phyloP scores from a whole-genome alignment of 2,113 vertebrate genomes.

The Nipponia nippon region DNA sequence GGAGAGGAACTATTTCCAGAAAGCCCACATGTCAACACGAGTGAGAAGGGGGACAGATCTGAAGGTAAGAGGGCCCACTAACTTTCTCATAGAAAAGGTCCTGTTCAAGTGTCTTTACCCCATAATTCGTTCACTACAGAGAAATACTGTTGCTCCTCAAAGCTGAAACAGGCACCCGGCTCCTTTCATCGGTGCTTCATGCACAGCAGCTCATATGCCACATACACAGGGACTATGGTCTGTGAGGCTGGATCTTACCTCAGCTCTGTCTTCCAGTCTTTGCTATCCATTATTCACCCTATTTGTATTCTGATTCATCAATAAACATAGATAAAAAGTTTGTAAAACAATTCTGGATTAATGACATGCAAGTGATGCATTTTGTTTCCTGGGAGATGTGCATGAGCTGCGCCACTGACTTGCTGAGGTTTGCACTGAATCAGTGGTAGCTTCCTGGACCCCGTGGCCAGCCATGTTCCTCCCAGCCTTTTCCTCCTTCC shows the following conservation, averaged over 20 bases:
- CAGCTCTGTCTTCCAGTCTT: not conserved
- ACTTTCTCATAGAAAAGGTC: not conserved
- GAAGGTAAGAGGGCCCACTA: fast-evolving
- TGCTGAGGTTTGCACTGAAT: not conserved
- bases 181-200: not conserved
- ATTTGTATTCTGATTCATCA: not conserved
- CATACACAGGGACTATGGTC: fast-evolving
- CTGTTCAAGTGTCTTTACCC: not conserved
- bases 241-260: not conserved
- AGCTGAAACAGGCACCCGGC: not conserved
- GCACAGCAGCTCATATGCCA: fast-evolving
- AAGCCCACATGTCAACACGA: not conserved
- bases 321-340: not conserved
- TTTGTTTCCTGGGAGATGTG: not conserved
- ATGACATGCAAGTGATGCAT: too few relatives aligned
- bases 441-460: not conserved
- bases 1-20: not conserved
- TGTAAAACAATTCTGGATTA: not conserved
- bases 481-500: not conserved
- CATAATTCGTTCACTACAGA: not conserved
- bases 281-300: not conserved
- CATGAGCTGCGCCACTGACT: not conserved
- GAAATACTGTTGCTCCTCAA: not conserved
- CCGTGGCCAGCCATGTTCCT: not conserved
- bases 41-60: not conserved